A percentile compares a stretch with the other conserved stretches of the same genome.
Evolutionary conservation across 2,797 vertebrate genomes (phyloP).

Genomic region (Anisognathus igniventris): DNA sequence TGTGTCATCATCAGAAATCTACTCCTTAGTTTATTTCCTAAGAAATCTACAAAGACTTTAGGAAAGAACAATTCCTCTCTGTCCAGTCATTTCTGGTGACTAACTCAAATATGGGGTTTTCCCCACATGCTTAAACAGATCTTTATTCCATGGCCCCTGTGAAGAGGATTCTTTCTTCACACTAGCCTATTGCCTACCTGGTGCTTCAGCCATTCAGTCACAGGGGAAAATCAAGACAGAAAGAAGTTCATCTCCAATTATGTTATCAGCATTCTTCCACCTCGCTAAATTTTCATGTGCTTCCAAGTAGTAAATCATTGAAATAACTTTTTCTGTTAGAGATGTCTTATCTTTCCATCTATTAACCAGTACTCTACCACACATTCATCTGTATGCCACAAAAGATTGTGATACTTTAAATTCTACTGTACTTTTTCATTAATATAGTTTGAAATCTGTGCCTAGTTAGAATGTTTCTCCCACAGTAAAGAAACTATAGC

Average conservation of each 20-base stretch:
- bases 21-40: not conserved
- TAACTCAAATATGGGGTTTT: not conserved
- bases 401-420: not conserved
- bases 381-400: not conserved
- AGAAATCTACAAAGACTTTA: not conserved
- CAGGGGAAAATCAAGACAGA: constrained; percentile 25
- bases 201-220: constrained; percentile 21
- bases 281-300: not conserved
- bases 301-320: not conserved
- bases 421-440: not conserved
- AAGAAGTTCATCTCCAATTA: not conserved
- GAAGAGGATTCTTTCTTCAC: constrained; percentile 7
- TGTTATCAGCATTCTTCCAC: not conserved
- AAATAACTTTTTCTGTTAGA: not conserved
- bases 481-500: not conserved
- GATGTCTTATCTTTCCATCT: not conserved
- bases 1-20: not conserved
- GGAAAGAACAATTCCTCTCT: not conserved
- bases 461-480: not conserved
- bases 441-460: not conserved
- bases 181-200: not conserved
- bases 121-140: not conserved
- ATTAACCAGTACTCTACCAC: not conserved
- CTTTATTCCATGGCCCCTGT: not conserved
- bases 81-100: not conserved